A percentile compares a stretch with the other conserved stretches of the same genome.
phyloP scores from a whole-genome alignment of 2,797 vertebrate species.

The Oryzias dopingdopingensis region DNA sequence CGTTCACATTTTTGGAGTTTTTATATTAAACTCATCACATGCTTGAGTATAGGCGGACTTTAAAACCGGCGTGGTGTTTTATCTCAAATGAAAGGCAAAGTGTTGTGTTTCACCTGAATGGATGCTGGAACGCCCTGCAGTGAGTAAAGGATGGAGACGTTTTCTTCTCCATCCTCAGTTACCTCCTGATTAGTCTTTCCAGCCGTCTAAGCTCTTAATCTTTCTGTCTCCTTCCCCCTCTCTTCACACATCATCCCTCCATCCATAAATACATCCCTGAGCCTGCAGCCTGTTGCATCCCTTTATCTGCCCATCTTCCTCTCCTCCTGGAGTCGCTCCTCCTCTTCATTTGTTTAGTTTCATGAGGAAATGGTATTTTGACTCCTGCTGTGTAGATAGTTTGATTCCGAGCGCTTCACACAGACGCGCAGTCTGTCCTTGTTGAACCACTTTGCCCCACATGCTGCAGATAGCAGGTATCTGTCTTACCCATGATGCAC shows the following conservation, averaged over 20 bases:
- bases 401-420: neutral
- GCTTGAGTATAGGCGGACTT: too few species aligned
- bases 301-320: constrained; percentile 20
- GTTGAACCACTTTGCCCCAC: constrained; percentile 10
- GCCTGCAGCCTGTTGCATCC: constrained; percentile 45
- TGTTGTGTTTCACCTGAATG: too few species aligned
- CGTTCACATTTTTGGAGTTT: too few species aligned
- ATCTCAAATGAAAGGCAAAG: too few species aligned
- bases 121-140: too few species aligned
- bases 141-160: neutral
- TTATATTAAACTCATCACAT: too few species aligned
- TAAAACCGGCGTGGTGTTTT: too few species aligned
- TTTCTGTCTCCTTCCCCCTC: constrained; percentile 26
- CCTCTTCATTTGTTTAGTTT: neutral
- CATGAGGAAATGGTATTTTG: neutral
- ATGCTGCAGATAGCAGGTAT: constrained; percentile 21
- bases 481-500: constrained; percentile 36
- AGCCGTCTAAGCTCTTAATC: constrained; percentile 65
- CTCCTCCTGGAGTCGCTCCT: neutral
- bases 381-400: neutral
- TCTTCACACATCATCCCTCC: constrained; percentile 30
- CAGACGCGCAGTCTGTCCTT: neutral
- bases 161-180: constrained; percentile 38
- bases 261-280: constrained; percentile 30
- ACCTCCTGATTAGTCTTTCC: constrained; percentile 63